A percentile compares a stretch with the other conserved stretches of the same genome.
phyloP scores from a whole-genome alignment of 2,113 vertebrate species.

The Aythya baeri region DNA sequence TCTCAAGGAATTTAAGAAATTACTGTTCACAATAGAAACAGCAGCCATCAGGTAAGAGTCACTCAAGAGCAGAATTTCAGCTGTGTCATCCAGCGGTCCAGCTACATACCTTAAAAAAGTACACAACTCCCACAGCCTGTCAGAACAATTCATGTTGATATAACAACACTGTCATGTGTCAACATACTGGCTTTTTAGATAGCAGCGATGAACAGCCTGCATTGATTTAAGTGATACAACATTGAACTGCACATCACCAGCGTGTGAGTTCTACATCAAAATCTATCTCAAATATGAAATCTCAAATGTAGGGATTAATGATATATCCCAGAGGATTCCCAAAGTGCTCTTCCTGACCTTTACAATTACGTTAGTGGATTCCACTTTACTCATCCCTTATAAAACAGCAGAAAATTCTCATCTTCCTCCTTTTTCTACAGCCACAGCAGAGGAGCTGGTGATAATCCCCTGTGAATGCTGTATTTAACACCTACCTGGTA shows the following conservation, averaged over 20 bases:
- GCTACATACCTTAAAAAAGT: background rate
- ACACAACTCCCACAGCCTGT: background rate
- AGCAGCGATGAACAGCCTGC: conserved; percentile 27
- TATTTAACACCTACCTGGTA: conserved; percentile 42
- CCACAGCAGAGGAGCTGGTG: background rate
- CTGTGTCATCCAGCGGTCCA: background rate
- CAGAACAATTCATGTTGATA: conserved; percentile 23
- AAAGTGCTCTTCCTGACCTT: background rate
- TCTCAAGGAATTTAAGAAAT: background rate
- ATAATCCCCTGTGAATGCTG: conserved; percentile 19
- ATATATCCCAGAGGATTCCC: background rate
- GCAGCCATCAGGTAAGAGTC: background rate
- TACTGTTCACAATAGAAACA: background rate
- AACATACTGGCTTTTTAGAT: conserved; percentile 14
- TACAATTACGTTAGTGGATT: background rate
- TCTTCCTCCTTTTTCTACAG: background rate
- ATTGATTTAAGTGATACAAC: background rate
- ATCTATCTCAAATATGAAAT: conserved; percentile 15
- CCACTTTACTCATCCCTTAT: background rate
- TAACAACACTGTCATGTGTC: background rate
- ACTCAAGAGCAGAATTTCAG: background rate
- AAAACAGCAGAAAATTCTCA: background rate
- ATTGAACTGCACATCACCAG: background rate
- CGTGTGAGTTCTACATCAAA: background rate
- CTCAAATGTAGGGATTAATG: background rate